A percentile compares a stretch with the other conserved stretches of the same genome.
Evolutionary conservation across 2,113 vertebrate species (phyloP).

Genomic region (Thunnus thynnus): DNA sequence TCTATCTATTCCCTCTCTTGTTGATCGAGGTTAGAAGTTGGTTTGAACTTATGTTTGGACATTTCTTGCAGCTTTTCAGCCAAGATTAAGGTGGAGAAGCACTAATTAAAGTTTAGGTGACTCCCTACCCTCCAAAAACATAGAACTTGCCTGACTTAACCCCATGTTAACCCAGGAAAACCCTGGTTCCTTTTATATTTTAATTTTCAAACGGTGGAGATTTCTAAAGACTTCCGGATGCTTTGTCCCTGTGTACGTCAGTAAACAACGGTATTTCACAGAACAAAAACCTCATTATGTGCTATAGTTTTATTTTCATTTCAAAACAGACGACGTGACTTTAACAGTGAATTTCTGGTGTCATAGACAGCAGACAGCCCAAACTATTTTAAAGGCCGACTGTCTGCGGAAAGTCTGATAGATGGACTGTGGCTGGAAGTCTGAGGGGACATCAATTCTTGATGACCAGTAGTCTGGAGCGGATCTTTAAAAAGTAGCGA

Average conservation of each 20-base stretch:
- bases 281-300: too few relatives aligned
- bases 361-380: neutral
- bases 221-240: too few relatives aligned
- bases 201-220: too few relatives aligned
- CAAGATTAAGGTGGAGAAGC: too few relatives aligned
- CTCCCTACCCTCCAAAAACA: too few relatives aligned
- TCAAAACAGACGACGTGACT: neutral
- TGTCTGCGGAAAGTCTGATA: constrained; percentile 25
- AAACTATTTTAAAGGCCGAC: constrained; percentile 1
- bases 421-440: neutral
- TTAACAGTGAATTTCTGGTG: too few relatives aligned
- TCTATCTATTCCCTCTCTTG: neutral
- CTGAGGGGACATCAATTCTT: constrained; percentile 30
- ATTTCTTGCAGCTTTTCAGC: neutral
- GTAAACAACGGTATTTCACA: too few relatives aligned
- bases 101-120: too few relatives aligned
- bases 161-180: too few relatives aligned
- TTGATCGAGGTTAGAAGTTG: neutral
- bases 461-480: constrained; percentile 35
- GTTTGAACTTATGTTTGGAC: neutral
- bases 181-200: too few relatives aligned
- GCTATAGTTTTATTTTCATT: neutral
- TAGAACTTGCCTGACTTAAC: too few relatives aligned
- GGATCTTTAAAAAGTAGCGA: constrained; percentile 24
- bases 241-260: too few relatives aligned